Conservation (phyloP, 2,113 vertebrate genomes). For the Psophia crepitans region DNA sequence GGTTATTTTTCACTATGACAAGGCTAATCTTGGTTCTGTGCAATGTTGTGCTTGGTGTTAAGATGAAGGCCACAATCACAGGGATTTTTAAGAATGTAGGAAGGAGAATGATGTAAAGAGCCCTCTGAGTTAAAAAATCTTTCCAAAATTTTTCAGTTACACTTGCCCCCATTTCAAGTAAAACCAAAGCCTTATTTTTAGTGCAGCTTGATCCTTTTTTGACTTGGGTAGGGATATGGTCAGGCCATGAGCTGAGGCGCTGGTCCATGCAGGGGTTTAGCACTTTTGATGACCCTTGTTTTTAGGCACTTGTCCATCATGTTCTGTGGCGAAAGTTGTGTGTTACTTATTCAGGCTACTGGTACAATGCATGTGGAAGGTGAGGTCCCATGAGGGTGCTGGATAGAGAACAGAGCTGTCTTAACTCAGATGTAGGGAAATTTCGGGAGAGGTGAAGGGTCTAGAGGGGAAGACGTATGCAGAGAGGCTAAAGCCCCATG, state of each 20-base stretch:
- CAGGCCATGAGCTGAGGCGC: neutral
- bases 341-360: neutral
- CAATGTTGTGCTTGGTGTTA: neutral
- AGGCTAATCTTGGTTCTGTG: neutral
- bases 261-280: neutral
- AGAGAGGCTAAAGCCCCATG: no score
- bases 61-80: neutral
- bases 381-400: neutral
- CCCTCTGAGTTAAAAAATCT: neutral
- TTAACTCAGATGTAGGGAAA: neutral
- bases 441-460: neutral
- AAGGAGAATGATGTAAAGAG: neutral
- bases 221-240: neutral
- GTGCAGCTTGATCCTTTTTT: neutral
- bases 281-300: neutral
- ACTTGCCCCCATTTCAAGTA: neutral
- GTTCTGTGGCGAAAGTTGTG: neutral
- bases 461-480: no score
- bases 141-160: neutral
- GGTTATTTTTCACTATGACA: conserved; percentile 24
- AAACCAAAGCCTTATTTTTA: neutral
- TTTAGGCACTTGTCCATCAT: neutral
- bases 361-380: neutral
- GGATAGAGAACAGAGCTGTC: neutral
- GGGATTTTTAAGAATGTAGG: neutral